Percentiles rank a stretch among this genome's conserved stretches.
phyloP scores from a whole-genome alignment of 2,113 vertebrate genomes.

The Agapornis roseicollis region DNA sequence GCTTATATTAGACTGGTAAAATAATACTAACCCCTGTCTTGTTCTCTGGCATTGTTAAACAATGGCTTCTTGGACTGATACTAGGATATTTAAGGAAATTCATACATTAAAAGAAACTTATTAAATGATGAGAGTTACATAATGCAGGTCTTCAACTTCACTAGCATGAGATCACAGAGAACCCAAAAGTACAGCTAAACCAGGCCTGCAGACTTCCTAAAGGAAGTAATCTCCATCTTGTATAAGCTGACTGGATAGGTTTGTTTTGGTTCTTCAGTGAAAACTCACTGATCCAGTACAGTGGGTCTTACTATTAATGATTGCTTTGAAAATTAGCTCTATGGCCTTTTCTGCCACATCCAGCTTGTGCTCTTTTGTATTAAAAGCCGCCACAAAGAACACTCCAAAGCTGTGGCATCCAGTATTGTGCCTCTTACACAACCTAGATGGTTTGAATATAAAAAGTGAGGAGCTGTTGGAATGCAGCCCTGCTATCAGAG shows the following conservation, averaged over 20 bases:
- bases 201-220: background rate
- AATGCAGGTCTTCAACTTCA: background rate
- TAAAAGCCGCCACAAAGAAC: background rate
- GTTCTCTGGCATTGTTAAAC: conserved; percentile 19
- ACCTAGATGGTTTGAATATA: background rate
- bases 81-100: conserved; percentile 39
- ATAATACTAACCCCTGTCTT: conserved; percentile 28
- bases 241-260: background rate
- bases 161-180: background rate
- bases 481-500: background rate
- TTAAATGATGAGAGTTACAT: conserved; percentile 28
- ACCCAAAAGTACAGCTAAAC: background rate
- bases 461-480: background rate
- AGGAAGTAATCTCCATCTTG: background rate
- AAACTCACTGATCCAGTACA: background rate
- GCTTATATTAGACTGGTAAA: conserved; percentile 27
- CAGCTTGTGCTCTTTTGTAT: background rate
- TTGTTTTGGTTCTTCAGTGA: background rate
- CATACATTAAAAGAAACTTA: conserved; percentile 30
- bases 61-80: conserved; percentile 48
- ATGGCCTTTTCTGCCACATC: background rate
- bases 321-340: background rate
- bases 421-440: background rate
- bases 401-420: background rate
- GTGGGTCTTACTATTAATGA: background rate